Base-by-base conservation (phyloP, 2,888 invertebrate genomes). In the Azorinus chamasolen region DNA sequence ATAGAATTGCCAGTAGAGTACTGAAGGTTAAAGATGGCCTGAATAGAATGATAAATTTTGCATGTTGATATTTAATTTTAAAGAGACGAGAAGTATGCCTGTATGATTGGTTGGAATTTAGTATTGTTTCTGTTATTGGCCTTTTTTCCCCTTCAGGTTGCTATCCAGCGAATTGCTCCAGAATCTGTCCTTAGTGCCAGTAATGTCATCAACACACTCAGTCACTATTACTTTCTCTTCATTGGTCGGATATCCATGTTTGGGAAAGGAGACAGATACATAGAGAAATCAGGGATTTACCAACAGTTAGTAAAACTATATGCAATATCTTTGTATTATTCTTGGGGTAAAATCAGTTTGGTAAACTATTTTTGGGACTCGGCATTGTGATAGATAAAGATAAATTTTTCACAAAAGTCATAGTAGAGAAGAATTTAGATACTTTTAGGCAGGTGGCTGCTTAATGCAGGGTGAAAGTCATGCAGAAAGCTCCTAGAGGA, bases 151-250 rank as follows among this genome's bases (percentile, higher is more conserved):
- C 53, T 63, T 6, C 69, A 81, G 82, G 71, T 83, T 51, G 76
- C 79, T n/a, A 55, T 71, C 41, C 81, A 83, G 46, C 69, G 82
- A 24, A 69, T 83, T 14, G 85, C 83, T 2, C 82, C 84, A 18
- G 89, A 91, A 64, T 84, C 87, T 16, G 83, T 89, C 22, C 83
- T 91, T 58, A 88, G 89, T 69, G 83, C 88, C 3, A 80, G 77
- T 16, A 87, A 87, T 50, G 73, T 92, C n/a, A 95, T 96, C 86
- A 97, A 96, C 88, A 97, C 98, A 0, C 96, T 97, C 94, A 97
- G 97, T 92, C 98, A 98, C 93, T 96, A 96, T 94, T 99, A 98
- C 94, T 99, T 99, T 93, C 95, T 99, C 51, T 97, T 98, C 91
- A 95, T 98, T 78, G 98, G 98, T 0, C 96, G 97, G 85, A 95